A percentile compares a stretch with the other conserved stretches of the same genome.
Evolutionary conservation across 2,888 invertebrate genomes (phyloP).

Genomic region (Parascotia fuliginaria): DNA sequence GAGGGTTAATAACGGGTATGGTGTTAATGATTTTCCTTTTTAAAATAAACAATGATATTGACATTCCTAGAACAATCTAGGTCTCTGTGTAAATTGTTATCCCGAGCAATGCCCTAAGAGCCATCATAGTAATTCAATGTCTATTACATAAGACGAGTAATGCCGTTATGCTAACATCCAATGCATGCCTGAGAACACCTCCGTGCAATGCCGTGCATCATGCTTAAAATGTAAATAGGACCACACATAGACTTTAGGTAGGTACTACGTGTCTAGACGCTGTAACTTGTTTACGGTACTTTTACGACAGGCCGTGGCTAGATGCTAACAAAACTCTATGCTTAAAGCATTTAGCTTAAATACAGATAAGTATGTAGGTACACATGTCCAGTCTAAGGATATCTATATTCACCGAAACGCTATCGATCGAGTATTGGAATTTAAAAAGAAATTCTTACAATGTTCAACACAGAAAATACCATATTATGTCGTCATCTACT

Average conservation of each 20-base stretch:
- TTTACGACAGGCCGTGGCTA: conserved; percentile 5
- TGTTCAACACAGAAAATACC: too few relatives aligned
- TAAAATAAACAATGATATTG: too few relatives aligned
- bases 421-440: too few relatives aligned
- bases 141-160: conserved; percentile 34
- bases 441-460: too few relatives aligned
- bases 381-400: too few relatives aligned
- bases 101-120: conserved; percentile 19
- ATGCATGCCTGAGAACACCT: conserved; percentile 31
- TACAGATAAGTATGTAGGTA: conserved; percentile 2
- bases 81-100: not conserved
- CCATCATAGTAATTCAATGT: conserved; percentile 47
- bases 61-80: not conserved
- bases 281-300: conserved; percentile 34
- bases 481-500: too few relatives aligned
- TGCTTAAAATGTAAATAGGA: conserved; percentile 53
- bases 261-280: conserved; percentile 41
- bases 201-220: conserved; percentile 43
- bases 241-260: conserved; percentile 48
- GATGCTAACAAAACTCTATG: conserved; percentile 9
- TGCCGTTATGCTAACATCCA: conserved; percentile 46
- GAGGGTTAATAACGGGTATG: too few relatives aligned
- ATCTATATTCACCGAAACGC: too few relatives aligned
- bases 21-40: too few relatives aligned
- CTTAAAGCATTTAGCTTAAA: not conserved